Conservation (phyloP, 2,888 invertebrate genomes). For the Epsilonema sp. region DNA sequence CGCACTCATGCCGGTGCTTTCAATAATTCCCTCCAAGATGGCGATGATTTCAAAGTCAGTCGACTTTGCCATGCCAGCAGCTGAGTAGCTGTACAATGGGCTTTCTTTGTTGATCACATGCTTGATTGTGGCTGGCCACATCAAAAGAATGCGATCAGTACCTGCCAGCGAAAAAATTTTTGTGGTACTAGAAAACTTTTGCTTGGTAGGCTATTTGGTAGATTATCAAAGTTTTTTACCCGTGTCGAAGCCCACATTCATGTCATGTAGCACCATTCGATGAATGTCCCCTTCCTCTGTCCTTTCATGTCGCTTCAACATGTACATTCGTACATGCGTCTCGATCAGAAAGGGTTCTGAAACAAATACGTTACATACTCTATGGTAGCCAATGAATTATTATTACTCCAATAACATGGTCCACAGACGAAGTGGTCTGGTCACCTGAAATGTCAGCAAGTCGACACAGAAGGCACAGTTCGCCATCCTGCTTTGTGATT, state of each 20-base stretch:
- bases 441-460: slow-evolving; percentile 2
- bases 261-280: not conserved
- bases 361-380: too few relatives aligned
- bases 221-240: too few relatives aligned
- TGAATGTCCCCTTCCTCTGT: not conserved
- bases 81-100: not conserved
- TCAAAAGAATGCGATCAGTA: not conserved
- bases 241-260: slow-evolving; percentile 3
- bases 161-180: too few relatives aligned
- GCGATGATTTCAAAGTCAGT: slow-evolving; percentile 2
- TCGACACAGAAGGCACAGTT: not conserved
- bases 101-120: slow-evolving; percentile 2
- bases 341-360: not conserved
- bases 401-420: too few relatives aligned
- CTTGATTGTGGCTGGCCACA: not conserved
- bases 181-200: too few relatives aligned
- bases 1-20: slow-evolving; percentile 1
- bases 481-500: not conserved
- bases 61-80: not conserved
- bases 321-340: not conserved
- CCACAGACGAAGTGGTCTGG: too few relatives aligned
- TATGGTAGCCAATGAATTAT: too few relatives aligned
- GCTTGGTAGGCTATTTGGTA: too few relatives aligned
- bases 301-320: not conserved
- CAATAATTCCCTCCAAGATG: slow-evolving; percentile 2